Evolutionary conservation across 2,888 invertebrate species (phyloP).

Genomic region (Lagria hirta): DNA sequence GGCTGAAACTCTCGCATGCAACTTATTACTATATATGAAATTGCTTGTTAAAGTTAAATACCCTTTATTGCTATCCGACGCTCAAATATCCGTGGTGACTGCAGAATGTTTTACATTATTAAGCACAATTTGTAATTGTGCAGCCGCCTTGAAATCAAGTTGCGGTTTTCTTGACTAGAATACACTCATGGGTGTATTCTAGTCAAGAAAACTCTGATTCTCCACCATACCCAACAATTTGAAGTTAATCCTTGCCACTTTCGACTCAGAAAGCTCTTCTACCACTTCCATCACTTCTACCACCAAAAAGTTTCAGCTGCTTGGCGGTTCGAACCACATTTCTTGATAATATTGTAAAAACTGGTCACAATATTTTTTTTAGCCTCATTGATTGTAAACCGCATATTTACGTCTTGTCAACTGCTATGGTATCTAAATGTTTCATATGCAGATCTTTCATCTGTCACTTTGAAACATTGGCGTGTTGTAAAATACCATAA

Average conservation of each 20-base stretch:
- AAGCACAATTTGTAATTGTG: slow-evolving; percentile 27
- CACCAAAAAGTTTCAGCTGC: slow-evolving; percentile 9
- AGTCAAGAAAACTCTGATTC: slow-evolving; percentile 36
- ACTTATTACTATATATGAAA: slow-evolving; percentile 32
- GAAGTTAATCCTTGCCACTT: slow-evolving; percentile 16
- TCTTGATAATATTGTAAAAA: too few species aligned
- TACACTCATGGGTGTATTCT: slow-evolving; percentile 29
- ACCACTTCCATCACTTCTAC: background rate
- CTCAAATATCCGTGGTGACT: slow-evolving; percentile 41
- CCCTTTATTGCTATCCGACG: slow-evolving; percentile 33
- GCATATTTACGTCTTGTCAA: too few species aligned
- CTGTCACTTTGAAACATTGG: too few species aligned
- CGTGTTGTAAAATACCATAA: too few species aligned
- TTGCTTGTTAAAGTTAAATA: slow-evolving; percentile 37
- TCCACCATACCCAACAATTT: slow-evolving; percentile 35
- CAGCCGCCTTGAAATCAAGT: slow-evolving; percentile 17
- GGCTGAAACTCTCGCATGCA: too few species aligned
- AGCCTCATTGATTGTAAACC: too few species aligned
- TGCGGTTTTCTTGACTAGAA: slow-evolving; percentile 32
- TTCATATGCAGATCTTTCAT: too few species aligned
- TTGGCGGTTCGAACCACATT: background rate
- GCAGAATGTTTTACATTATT: slow-evolving; percentile 26
- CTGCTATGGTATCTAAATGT: too few species aligned
- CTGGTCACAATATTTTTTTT: too few species aligned
- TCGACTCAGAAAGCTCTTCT: background rate